phyloP scores from a whole-genome alignment of 2,113 vertebrate species.

The Marcusenius ussheri region DNA sequence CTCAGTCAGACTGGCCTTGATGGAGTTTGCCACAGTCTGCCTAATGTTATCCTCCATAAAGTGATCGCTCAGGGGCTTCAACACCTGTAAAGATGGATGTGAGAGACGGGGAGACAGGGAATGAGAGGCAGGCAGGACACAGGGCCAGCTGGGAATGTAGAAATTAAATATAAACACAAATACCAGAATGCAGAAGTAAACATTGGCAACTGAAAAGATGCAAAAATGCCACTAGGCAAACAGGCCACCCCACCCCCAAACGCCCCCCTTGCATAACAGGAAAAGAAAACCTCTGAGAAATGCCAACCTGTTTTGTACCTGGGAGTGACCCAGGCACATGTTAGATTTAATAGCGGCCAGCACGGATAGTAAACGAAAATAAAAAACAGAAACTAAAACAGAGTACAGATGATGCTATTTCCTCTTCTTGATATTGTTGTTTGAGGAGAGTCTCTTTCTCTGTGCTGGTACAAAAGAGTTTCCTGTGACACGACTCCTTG shows the following conservation, averaged over 20 bases:
- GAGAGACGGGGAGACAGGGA: constrained; percentile 36
- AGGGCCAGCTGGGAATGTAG: constrained; percentile 47
- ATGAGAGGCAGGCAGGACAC: constrained; percentile 52
- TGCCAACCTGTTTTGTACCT: constrained; percentile 10
- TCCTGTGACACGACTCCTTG: constrained; percentile 71
- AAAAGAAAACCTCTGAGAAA: background rate
- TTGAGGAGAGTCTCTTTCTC: constrained; percentile 69
- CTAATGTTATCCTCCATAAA: constrained; percentile 76
- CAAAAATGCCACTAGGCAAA: background rate
- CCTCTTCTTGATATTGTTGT: constrained; percentile 87
- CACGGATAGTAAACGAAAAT: background rate
- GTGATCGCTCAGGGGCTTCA: constrained; percentile 76
- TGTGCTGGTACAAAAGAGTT: constrained; percentile 69
- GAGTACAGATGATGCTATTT: constrained; percentile 57
- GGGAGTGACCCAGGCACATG: background rate
- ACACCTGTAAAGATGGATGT: constrained; percentile 70
- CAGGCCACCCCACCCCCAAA: background rate
- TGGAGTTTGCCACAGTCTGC: constrained; percentile 76
- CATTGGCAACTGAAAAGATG: background rate
- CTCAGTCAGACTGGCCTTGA: constrained; percentile 76
- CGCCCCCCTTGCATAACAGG: background rate
- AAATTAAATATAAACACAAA: constrained; percentile 22
- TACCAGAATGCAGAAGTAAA: background rate
- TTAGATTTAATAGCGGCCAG: constrained; percentile 40
- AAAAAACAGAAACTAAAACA: background rate